These are phyloP conservation scores for Odontesthes bonariensis DNA, from an alignment of 2,113 vertebrate species.

Conservation along the genomic window DNA sequence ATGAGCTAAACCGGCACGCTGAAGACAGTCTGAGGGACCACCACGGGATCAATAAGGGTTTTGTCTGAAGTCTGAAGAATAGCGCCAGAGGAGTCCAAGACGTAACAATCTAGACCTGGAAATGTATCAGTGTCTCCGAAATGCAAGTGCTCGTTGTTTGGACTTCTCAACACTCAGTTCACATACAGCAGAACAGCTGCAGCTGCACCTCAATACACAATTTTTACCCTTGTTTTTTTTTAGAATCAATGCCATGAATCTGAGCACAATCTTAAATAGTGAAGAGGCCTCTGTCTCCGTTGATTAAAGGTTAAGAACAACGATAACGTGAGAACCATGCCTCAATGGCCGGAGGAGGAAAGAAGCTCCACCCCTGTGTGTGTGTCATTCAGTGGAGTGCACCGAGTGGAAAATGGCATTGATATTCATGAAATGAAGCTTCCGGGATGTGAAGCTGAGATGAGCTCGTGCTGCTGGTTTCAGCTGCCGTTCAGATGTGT, in stretches of 20 bases:
- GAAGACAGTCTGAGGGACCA: too few species aligned
- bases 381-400: slow-evolving; percentile 19
- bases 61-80: too few species aligned
- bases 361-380: background rate
- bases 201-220: background rate
- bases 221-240: background rate
- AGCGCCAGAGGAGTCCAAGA: background rate
- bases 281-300: background rate
- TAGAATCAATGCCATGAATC: background rate
- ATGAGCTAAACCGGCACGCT: background rate
- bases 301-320: background rate
- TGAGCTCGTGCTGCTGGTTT: slow-evolving; percentile 21
- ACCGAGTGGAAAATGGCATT: slow-evolving; percentile 37
- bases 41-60: too few species aligned
- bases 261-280: background rate
- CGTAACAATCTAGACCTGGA: background rate
- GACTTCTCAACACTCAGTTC: background rate
- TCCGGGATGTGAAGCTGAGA: slow-evolving; percentile 16
- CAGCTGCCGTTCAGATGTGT: slow-evolving; percentile 34
- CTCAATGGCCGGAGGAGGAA: slow-evolving; percentile 12
- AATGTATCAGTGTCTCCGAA: background rate
- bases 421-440: slow-evolving; percentile 36
- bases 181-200: background rate
- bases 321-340: background rate
- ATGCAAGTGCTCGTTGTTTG: too few species aligned